Evolutionary conservation across 2,888 invertebrate genomes (phyloP).

Genomic region (Caenorhabditis doughertyi): DNA sequence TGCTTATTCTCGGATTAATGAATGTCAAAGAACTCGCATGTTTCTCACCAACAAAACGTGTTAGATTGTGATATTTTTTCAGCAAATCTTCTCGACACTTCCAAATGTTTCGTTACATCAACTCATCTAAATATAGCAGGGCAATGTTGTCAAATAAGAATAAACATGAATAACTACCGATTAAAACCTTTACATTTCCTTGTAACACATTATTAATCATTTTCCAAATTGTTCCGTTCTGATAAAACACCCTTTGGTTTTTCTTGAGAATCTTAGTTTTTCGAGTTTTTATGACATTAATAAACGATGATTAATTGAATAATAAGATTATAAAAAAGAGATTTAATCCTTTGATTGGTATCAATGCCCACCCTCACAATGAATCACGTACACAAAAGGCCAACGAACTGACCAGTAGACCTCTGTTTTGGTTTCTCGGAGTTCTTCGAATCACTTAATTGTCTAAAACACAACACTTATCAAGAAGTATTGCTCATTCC

Average conservation of each 20-base stretch:
- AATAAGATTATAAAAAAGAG: conserved; percentile 1
- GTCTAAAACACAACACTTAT: neutral
- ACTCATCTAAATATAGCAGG: too few relatives aligned
- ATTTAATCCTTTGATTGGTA: conserved; percentile 39
- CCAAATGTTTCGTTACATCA: too few relatives aligned
- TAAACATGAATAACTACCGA: neutral
- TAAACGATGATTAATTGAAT: conserved; percentile 14
- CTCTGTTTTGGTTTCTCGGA: conserved; percentile 8
- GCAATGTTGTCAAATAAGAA: too few relatives aligned
- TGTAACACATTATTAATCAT: neutral
- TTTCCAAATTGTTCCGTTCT: neutral
- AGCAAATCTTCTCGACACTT: too few relatives aligned
- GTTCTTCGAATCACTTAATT: conserved; percentile 3
- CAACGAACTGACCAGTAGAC: neutral
- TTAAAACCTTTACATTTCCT: neutral
- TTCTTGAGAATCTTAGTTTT: neutral
- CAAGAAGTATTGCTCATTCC: neutral
- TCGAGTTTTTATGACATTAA: conserved; percentile 7
- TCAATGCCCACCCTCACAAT: conserved; percentile 30
- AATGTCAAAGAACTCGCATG: too few relatives aligned
- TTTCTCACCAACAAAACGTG: too few relatives aligned
- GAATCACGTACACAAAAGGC: conserved; percentile 25
- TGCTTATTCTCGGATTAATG: too few relatives aligned
- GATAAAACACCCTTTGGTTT: neutral
- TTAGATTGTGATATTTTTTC: too few relatives aligned